A percentile compares a stretch with the other conserved stretches of the same genome.
These are phyloP conservation scores for Antheraea pernyi DNA, from an alignment of 1,140 invertebrate genomes.

Conservation along the genomic window DNA sequence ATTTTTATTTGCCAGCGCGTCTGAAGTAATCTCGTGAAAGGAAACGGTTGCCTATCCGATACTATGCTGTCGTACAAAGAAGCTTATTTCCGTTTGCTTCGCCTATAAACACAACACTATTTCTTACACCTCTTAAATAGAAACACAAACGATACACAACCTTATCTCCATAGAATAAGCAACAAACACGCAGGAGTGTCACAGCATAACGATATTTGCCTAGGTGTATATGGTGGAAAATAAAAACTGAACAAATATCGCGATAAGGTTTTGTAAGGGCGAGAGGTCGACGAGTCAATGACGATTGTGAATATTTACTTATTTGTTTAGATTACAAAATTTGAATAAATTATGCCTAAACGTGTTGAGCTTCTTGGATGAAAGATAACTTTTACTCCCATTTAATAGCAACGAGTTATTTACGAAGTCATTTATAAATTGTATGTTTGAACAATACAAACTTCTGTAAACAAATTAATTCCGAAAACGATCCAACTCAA, in stretches of 20 bases:
- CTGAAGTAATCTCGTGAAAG: conserved; percentile 71
- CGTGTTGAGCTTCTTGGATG: conserved; percentile 31
- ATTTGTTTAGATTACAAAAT: background rate
- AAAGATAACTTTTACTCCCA: background rate
- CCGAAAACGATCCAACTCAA: too few species aligned
- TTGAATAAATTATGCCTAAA: conserved; percentile 30
- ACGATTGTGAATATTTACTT: conserved; percentile 39
- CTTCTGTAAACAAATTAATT: too few species aligned
- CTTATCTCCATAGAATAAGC: conserved; percentile 31
- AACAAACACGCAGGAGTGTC: conserved; percentile 21
- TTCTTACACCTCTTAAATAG: conserved; percentile 35
- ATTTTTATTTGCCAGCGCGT: conserved; percentile 67
- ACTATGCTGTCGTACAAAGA: conserved; percentile 74
- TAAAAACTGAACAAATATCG: conserved; percentile 75
- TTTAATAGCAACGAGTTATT: too few species aligned
- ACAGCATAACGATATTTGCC: conserved; percentile 36
- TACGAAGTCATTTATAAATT: too few species aligned
- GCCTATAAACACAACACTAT: conserved; percentile 54
- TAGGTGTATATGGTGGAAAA: conserved; percentile 66
- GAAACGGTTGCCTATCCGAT: conserved; percentile 71
- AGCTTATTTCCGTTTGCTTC: conserved; percentile 72
- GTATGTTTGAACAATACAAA: too few species aligned
- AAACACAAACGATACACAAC: conserved; percentile 39
- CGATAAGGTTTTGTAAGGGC: conserved; percentile 74
- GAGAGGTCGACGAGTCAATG: conserved; percentile 62